These are phyloP conservation scores for Pao palembangensis DNA, from an alignment of 2,113 vertebrate species.

Conservation along the genomic window DNA sequence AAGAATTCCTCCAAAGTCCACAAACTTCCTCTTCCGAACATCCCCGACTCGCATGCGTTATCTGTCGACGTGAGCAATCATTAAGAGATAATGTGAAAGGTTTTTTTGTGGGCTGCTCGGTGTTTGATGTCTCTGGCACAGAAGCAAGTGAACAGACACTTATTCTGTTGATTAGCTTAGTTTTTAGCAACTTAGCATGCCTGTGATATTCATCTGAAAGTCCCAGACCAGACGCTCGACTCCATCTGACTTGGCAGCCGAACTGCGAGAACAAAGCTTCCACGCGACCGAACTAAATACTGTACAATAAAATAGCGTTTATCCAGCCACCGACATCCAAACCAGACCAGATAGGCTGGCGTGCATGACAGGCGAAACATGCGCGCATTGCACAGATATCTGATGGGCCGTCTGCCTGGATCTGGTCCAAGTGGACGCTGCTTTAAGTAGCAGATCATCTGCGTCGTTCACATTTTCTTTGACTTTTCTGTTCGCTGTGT, in stretches of 20 bases:
- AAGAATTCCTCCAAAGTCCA: constrained; percentile 22
- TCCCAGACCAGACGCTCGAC: constrained; percentile 71
- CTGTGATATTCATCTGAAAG: constrained; percentile 71
- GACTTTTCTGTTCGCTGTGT: constrained; percentile 3
- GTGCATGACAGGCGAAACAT: not conserved
- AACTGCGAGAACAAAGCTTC: constrained; percentile 57
- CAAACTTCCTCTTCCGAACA: constrained; percentile 16
- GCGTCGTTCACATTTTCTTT: not conserved
- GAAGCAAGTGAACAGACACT: constrained; percentile 64
- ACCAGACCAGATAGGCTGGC: not conserved
- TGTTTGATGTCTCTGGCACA: constrained; percentile 67
- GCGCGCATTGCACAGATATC: not conserved
- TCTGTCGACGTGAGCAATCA: constrained; percentile 69
- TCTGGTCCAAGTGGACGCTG: constrained; percentile 5
- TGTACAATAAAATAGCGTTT: constrained; percentile 49
- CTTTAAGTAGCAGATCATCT: constrained; percentile 8
- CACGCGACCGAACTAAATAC: constrained; percentile 50
- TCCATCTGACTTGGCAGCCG: constrained; percentile 70
- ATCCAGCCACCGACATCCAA: constrained; percentile 21
- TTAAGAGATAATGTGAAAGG: constrained; percentile 71
- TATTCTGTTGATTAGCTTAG: constrained; percentile 71
- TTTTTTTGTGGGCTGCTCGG: constrained; percentile 54
- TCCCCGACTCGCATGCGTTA: constrained; percentile 26
- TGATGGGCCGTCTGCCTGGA: constrained; percentile 1
- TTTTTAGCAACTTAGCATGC: constrained; percentile 65